Percentiles rank a stretch among this genome's conserved stretches.
Conservation (phyloP, 2,113 vertebrate genomes). For the Chrysemys picta region DNA sequence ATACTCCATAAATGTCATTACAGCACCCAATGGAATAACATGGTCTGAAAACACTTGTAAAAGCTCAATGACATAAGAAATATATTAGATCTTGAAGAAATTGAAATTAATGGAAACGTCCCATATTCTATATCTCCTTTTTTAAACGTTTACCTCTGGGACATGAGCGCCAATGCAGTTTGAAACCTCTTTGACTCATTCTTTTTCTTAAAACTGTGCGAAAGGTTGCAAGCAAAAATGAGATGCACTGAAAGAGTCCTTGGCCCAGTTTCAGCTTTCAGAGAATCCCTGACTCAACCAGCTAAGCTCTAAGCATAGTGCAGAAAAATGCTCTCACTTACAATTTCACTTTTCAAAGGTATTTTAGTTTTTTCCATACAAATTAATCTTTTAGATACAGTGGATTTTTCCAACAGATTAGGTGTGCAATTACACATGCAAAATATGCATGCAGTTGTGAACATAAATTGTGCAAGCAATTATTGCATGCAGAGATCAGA, state of each 20-base stretch:
- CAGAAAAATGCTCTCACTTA: background rate
- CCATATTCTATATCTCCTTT: background rate
- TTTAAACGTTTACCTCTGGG: background rate
- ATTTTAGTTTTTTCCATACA: background rate
- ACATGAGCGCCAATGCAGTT: background rate
- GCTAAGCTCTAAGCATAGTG: background rate
- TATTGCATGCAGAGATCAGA: background rate
- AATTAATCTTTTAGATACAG: background rate
- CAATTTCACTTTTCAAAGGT: background rate
- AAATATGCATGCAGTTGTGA: background rate
- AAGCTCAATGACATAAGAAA: constrained; percentile 19
- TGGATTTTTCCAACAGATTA: background rate
- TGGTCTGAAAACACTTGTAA: constrained; percentile 34
- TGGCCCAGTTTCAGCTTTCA: background rate
- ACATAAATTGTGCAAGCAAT: background rate
- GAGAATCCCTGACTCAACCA: too few species aligned
- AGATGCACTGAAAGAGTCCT: background rate
- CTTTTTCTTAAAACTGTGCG: background rate
- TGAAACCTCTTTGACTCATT: background rate
- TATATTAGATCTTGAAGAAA: constrained; percentile 31
- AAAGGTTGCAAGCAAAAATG: background rate
- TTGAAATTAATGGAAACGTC: background rate
- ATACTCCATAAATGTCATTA: constrained; percentile 22
- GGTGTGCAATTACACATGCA: background rate
- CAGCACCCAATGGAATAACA: constrained; percentile 14